Percentiles rank a stretch among this genome's conserved stretches.
Conservation (phyloP, 1,140 invertebrate species). For the Phymastichus coffea region DNA sequence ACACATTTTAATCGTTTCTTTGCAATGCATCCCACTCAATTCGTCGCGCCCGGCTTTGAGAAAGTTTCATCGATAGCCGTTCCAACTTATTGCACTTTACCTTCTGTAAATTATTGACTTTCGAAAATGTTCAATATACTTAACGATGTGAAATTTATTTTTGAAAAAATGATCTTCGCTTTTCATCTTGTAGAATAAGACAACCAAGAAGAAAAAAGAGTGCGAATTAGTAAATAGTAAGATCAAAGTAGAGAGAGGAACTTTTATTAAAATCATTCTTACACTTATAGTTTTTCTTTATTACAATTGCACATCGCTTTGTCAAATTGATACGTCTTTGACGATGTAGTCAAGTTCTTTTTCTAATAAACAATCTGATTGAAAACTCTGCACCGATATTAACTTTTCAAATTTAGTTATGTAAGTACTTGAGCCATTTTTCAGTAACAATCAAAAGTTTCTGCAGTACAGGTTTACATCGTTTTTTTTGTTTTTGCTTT, state of each 20-base stretch:
- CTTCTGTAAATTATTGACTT: not conserved
- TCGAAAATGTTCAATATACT: not conserved
- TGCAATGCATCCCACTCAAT: too few species aligned
- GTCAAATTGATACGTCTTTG: too few species aligned
- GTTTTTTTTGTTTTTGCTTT: too few species aligned
- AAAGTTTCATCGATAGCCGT: too few species aligned
- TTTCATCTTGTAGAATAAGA: not conserved
- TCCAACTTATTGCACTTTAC: not conserved
- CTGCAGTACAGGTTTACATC: too few species aligned
- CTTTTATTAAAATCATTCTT: constrained; percentile 13
- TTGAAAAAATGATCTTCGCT: constrained; percentile 8
- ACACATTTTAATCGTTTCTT: too few species aligned
- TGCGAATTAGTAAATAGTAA: not conserved
- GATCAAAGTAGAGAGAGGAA: not conserved
- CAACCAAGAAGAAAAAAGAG: not conserved
- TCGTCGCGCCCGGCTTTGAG: too few species aligned
- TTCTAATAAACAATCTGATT: too few species aligned
- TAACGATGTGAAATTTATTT: not conserved
- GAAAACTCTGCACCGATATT: too few species aligned
- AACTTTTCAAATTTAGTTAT: too few species aligned
- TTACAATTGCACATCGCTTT: not conserved
- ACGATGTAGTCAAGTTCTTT: constrained; percentile 7
- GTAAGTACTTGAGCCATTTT: too few species aligned
- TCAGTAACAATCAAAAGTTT: too few species aligned
- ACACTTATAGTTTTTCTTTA: constrained; percentile 1